phyloP scores from a whole-genome alignment of 2,113 vertebrate genomes.

The Arvicanthis niloticus region DNA sequence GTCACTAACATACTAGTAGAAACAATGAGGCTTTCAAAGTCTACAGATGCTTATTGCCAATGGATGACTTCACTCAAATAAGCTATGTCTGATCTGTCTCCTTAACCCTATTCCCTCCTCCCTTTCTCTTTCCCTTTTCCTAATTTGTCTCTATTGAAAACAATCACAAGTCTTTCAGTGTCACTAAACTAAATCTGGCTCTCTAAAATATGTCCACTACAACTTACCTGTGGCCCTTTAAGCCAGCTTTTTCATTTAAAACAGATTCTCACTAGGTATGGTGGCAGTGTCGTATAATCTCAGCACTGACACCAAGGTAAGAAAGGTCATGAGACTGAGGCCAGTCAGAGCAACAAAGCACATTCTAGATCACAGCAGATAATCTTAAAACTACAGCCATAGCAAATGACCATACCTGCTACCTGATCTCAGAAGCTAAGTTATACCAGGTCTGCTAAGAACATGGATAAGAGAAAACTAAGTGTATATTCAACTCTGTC shows the following conservation, averaged over 20 bases:
- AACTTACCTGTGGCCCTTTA: conserved; percentile 11
- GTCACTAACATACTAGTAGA: conserved; percentile 20
- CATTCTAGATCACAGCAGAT: background rate
- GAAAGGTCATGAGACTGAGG: background rate
- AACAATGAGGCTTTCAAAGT: conserved; percentile 16
- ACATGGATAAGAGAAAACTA: background rate
- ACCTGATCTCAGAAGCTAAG: background rate
- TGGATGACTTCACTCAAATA: background rate
- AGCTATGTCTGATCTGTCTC: background rate
- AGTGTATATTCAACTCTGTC: background rate
- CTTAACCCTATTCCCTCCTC: background rate
- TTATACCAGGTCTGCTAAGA: background rate
- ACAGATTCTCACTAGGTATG: background rate
- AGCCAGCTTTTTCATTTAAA: conserved; percentile 45
- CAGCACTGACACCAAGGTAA: background rate
- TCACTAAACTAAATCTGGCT: background rate
- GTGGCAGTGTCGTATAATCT: background rate
- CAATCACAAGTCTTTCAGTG: background rate
- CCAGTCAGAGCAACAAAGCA: background rate
- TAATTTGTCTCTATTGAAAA: background rate
- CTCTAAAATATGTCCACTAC: background rate
- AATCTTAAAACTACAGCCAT: background rate
- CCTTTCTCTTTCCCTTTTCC: background rate
- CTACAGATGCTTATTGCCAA: background rate
- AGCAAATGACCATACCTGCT: background rate